Percentiles rank a stretch among this genome's conserved stretches.
Conservation (phyloP, 2,797 vertebrate genomes). For the Sebastes melanostomus region DNA sequence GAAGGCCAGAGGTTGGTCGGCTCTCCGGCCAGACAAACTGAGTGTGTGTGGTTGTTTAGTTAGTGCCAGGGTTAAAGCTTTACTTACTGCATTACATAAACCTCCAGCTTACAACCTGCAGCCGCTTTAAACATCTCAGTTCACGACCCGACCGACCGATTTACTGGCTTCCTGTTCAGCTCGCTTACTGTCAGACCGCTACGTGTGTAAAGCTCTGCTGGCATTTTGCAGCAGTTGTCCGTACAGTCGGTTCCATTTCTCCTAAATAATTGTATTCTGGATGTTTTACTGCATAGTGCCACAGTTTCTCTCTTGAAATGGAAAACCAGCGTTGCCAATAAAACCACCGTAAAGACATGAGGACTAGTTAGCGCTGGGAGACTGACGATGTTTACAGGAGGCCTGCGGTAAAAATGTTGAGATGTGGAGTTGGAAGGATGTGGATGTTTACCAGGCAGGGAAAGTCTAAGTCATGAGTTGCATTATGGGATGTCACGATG, state of each 20-base stretch:
- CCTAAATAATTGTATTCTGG: background rate
- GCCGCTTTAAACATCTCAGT: conserved; percentile 49
- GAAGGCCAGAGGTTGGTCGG: conserved; percentile 62
- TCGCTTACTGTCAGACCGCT: background rate
- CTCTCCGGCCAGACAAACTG: conserved; percentile 32
- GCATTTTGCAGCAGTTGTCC: background rate
- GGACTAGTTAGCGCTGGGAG: background rate
- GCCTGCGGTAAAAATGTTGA: background rate
- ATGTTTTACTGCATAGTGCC: background rate
- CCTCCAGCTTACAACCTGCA: conserved; percentile 58
- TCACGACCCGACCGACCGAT: conserved; percentile 45
- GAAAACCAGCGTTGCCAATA: background rate
- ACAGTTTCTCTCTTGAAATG: background rate
- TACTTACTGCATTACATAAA: conserved; percentile 50
- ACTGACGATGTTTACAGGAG: background rate
- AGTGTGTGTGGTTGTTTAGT: conserved; percentile 32
- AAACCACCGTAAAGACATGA: background rate
- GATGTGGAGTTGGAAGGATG: background rate
- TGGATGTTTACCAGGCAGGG: background rate
- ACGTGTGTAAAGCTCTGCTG: background rate
- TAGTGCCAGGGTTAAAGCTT: conserved; percentile 51
- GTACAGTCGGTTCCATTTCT: conserved; percentile 2
- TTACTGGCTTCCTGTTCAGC: conserved; percentile 30
- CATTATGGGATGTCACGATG: too few relatives aligned
- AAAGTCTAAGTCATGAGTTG: background rate